These are phyloP conservation scores for Amphipyra berbera DNA, from an alignment of 2,888 invertebrate genomes.

Conservation along the genomic window DNA sequence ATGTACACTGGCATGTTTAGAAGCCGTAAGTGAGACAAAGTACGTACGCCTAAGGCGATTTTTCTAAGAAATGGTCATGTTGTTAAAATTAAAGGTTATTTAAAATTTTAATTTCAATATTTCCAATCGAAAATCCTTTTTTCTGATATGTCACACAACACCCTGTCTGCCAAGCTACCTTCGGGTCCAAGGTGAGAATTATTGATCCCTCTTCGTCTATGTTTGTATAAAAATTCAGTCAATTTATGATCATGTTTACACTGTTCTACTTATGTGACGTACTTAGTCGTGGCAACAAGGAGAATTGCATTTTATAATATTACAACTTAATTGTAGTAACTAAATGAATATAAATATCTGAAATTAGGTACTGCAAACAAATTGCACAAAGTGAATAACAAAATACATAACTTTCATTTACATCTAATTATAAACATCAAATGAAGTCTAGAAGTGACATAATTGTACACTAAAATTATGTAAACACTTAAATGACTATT, in stretches of 20 bases:
- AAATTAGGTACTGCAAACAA: constrained; percentile 25
- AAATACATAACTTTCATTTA: constrained; percentile 22
- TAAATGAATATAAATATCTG: constrained; percentile 28
- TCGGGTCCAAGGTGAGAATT: constrained; percentile 76
- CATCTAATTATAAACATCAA: constrained; percentile 22
- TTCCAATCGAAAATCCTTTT: constrained; percentile 65
- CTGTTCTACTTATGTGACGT: constrained; percentile 46
- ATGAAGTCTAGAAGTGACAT: constrained; percentile 25
- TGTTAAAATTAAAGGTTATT: constrained; percentile 26
- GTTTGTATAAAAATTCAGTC: constrained; percentile 77
- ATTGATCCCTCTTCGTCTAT: constrained; percentile 79
- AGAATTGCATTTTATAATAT: constrained; percentile 36
- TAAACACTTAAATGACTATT: constrained; percentile 58
- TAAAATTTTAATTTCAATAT: constrained; percentile 39
- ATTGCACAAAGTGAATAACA: constrained; percentile 38
- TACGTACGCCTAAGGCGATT: constrained; percentile 43
- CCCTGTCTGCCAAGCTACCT: constrained; percentile 81
- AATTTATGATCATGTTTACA: constrained; percentile 60
- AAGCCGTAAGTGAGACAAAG: constrained; percentile 38
- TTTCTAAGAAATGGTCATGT: constrained; percentile 28
- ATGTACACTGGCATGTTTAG: constrained; percentile 59
- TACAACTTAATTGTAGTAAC: constrained; percentile 10
- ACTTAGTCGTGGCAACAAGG: constrained; percentile 53
- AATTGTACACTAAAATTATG: constrained; percentile 52
- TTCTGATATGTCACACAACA: constrained; percentile 84